These are phyloP conservation scores for Parus major DNA, from an alignment of 2,113 vertebrate genomes.

Conservation along the genomic window DNA sequence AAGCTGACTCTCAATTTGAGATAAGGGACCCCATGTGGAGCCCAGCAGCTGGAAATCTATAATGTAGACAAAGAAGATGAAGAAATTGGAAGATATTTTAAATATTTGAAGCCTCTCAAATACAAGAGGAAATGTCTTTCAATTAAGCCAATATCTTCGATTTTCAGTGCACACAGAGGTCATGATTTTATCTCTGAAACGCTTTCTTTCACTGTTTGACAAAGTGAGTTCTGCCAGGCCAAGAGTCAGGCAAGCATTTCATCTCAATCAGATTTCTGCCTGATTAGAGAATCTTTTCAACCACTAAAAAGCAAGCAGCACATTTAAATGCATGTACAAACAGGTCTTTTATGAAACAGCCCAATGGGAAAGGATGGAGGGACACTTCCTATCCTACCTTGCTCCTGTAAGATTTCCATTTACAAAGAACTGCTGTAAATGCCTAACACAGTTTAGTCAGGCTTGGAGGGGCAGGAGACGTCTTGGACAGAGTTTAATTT, in stretches of 20 bases:
- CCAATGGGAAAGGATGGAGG: neutral
- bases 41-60: neutral
- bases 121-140: constrained; percentile 1
- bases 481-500: neutral
- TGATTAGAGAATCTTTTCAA: constrained; percentile 36
- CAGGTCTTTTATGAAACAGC: neutral
- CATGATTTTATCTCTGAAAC: constrained; percentile 41
- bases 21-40: neutral
- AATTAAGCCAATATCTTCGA: neutral
- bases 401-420: neutral
- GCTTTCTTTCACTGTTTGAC: neutral
- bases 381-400: neutral
- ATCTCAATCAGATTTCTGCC: constrained; percentile 27
- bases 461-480: neutral
- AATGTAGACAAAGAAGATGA: neutral
- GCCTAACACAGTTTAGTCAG: neutral
- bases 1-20: neutral
- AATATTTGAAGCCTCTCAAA: constrained; percentile 22
- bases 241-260: constrained; percentile 25
- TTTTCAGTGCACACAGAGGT: neutral
- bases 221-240: constrained; percentile 20
- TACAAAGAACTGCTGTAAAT: neutral
- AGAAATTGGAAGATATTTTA: neutral
- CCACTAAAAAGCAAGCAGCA: neutral
- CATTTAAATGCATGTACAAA: neutral